Conservation (phyloP, 2,888 invertebrate genomes). For the Tipula lateralis region DNA sequence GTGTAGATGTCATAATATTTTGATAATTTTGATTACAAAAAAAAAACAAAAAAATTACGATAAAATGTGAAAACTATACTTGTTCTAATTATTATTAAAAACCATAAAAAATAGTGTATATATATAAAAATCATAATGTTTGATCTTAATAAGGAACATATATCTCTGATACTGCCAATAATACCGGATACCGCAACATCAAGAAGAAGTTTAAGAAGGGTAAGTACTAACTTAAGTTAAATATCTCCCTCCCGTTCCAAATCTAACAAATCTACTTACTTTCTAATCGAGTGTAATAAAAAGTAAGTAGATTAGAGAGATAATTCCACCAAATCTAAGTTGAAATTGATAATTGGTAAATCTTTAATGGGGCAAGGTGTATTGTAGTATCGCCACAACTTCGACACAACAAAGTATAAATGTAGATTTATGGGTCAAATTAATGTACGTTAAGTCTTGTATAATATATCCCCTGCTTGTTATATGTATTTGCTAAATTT, state of each 20-base stretch:
- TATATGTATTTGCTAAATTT: not conserved
- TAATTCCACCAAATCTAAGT: not conserved
- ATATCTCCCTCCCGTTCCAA: not conserved
- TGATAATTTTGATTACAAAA: not conserved
- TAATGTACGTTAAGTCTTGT: not conserved
- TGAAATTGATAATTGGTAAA: not conserved
- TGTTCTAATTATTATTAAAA: not conserved
- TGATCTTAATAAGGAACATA: conserved; percentile 41
- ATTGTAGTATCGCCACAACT: not conserved
- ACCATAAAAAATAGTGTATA: not conserved
- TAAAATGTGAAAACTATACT: not conserved
- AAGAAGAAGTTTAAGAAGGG: conserved; percentile 46
- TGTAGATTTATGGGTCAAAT: not conserved
- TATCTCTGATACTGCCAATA: conserved; percentile 26
- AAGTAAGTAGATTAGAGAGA: not conserved
- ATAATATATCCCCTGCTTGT: not conserved
- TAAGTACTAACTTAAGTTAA: conserved; percentile 39
- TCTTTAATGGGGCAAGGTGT: not conserved
- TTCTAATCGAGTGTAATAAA: not conserved
- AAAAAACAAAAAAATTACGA: not conserved
- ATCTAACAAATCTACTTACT: not conserved
- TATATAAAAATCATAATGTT: conserved; percentile 33
- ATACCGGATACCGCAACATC: conserved; percentile 35
- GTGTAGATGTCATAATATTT: not conserved
- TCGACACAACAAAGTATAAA: not conserved